A percentile compares a stretch with the other conserved stretches of the same genome.
Conservation (phyloP, 2,113 vertebrate species). For the Tauraco erythrolophus region DNA sequence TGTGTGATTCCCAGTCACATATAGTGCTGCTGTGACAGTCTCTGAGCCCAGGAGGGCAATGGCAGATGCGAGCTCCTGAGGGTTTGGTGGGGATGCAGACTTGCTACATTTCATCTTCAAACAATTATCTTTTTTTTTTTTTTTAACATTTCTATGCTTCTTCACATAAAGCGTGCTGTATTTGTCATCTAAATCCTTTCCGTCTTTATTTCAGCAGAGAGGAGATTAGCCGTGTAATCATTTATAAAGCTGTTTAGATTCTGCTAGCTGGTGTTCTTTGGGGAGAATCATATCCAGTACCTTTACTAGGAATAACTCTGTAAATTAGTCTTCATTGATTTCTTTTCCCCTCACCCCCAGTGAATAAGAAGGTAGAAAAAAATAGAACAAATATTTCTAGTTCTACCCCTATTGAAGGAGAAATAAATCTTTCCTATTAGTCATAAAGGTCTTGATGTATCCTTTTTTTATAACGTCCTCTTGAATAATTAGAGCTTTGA, state of each 20-base stretch:
- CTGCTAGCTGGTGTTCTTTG: constrained; percentile 11
- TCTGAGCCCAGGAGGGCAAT: not conserved
- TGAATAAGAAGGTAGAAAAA: not conserved
- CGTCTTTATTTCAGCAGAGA: constrained; percentile 51
- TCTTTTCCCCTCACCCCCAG: not conserved
- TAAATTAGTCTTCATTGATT: constrained; percentile 3
- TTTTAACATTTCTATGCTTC: not conserved
- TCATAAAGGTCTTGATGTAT: not conserved
- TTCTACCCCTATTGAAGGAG: not conserved
- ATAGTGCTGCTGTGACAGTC: rapidly evolving
- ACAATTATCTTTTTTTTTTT: not conserved
- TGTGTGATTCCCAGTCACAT: not conserved
- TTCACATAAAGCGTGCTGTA: not conserved
- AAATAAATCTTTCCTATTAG: constrained; percentile 28
- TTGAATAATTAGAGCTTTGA: constrained; percentile 62
- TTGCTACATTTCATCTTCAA: not conserved
- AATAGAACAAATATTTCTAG: constrained; percentile 31
- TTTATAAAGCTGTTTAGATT: constrained; percentile 38
- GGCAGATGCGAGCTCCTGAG: not conserved
- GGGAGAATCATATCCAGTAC: not conserved
- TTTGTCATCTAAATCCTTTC: constrained; percentile 30
- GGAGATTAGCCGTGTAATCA: not conserved
- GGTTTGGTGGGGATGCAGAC: not conserved
- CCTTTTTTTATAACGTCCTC: not conserved
- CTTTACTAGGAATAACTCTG: constrained; percentile 10